A percentile compares a stretch with the other conserved stretches of the same genome.
Conservation (phyloP, 2,113 vertebrate genomes). For the Gobiocypris rarus region DNA sequence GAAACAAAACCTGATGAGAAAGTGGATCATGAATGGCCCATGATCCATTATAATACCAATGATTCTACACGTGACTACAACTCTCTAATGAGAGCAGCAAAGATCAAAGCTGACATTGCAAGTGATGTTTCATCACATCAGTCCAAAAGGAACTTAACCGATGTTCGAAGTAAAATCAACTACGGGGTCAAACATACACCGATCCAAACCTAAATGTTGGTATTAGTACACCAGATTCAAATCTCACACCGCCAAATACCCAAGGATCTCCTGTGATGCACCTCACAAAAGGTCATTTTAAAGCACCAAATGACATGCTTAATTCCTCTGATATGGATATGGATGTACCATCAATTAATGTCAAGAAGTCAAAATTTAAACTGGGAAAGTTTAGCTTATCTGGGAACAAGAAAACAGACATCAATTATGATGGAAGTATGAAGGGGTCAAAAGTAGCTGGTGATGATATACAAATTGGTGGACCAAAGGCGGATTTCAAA, state of each 20-base stretch:
- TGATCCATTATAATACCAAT: neutral
- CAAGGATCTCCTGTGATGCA: conserved; percentile 2
- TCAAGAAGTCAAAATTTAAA: conserved; percentile 22
- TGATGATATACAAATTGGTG: conserved; percentile 11
- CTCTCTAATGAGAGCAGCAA: neutral
- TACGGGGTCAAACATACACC: neutral
- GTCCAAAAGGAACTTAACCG: neutral
- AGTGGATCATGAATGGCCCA: conserved; percentile 5
- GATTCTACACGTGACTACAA: conserved; percentile 18
- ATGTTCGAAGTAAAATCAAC: neutral
- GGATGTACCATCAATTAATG: conserved; percentile 51
- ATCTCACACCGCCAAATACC: neutral
- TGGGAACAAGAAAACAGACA: neutral
- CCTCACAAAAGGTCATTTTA: conserved; percentile 8
- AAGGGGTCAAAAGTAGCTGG: neutral
- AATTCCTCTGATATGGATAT: conserved; percentile 60
- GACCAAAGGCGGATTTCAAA: conserved; percentile 17
- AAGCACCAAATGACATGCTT: conserved; percentile 18
- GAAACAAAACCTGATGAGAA: neutral
- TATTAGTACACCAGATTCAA: neutral
- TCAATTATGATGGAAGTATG: neutral
- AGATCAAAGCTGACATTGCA: conserved; percentile 45
- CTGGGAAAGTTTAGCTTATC: conserved; percentile 43
- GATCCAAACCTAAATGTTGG: conserved; percentile 1
- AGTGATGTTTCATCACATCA: neutral